phyloP scores from a whole-genome alignment of 35 echinoderm and acorn worm genomes.

The Chiridota heheva region DNA sequence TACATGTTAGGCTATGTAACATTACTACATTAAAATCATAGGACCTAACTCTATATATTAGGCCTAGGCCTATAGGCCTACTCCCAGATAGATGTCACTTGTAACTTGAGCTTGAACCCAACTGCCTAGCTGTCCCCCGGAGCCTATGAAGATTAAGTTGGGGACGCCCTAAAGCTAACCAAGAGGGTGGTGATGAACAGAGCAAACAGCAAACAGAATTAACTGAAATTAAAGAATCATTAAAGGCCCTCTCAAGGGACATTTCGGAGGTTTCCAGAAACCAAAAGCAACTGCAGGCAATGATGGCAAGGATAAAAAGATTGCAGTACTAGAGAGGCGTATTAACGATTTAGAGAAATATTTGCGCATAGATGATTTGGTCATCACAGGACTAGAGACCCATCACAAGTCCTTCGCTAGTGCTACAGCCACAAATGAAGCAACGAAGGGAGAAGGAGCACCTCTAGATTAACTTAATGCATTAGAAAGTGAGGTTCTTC shows the following conservation, averaged over 20 bases:
- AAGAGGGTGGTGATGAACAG: neutral
- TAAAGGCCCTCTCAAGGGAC: neutral
- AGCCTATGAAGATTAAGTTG: neutral
- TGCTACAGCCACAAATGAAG: neutral
- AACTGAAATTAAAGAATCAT: slow-evolving; percentile 1
- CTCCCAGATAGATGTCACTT: too few species aligned
- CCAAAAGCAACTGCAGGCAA: slow-evolving; percentile 4
- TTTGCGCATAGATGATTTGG: neutral
- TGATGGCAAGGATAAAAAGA: slow-evolving; percentile 14
- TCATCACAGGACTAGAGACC: slow-evolving; percentile 10
- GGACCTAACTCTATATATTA: too few species aligned
- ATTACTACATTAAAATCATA: too few species aligned
- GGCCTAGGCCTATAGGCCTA: too few species aligned
- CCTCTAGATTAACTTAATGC: neutral
- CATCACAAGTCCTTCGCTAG: neutral
- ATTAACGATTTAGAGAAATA: slow-evolving; percentile 2
- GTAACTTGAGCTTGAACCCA: too few species aligned
- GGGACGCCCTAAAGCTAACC: neutral
- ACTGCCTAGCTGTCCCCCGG: neutral
- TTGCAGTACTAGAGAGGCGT: neutral
- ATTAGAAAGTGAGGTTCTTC: too few species aligned
- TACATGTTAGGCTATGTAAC: too few species aligned
- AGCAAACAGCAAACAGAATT: neutral
- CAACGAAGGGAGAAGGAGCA: neutral
- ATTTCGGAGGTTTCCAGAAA: slow-evolving; percentile 17